Percentiles rank a stretch among this genome's conserved stretches.
Evolutionary conservation across 2,113 vertebrate genomes (phyloP).

Genomic region (Platysternon megacephalum): DNA sequence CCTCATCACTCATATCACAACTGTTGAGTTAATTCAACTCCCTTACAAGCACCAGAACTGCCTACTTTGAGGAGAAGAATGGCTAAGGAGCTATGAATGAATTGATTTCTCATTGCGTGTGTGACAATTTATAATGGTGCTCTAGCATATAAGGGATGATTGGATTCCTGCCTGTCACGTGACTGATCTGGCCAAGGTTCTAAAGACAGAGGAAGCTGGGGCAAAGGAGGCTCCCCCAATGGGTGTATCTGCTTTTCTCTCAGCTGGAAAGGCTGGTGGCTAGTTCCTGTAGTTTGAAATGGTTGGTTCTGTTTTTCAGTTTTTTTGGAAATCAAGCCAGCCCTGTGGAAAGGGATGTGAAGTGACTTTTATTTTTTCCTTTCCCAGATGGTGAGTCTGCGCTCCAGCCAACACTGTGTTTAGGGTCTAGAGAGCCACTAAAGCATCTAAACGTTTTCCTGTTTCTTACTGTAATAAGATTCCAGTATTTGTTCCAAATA

Average conservation of each 20-base stretch:
- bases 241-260: not conserved
- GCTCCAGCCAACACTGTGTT: not conserved
- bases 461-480: not conserved
- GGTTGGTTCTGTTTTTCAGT: not conserved
- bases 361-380: not conserved
- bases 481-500: not conserved
- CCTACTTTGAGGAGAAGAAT: not conserved
- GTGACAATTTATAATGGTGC: not conserved
- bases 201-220: not conserved
- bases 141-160: accelerated
- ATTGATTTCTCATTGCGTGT: not conserved
- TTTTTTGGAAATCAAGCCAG: not conserved
- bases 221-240: accelerated
- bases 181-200: not conserved
- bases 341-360: not conserved
- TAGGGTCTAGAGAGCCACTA: not conserved
- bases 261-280: not conserved
- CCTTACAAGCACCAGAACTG: not conserved
- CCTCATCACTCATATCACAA: not conserved
- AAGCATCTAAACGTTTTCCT: not conserved
- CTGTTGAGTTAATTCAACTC: not conserved
- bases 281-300: not conserved
- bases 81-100: not conserved
- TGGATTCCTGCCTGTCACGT: not conserved
- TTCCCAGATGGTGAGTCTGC: not conserved